Base-by-base conservation (phyloP, 2,797 vertebrate species). In the Cheirogaleus major region DNA sequence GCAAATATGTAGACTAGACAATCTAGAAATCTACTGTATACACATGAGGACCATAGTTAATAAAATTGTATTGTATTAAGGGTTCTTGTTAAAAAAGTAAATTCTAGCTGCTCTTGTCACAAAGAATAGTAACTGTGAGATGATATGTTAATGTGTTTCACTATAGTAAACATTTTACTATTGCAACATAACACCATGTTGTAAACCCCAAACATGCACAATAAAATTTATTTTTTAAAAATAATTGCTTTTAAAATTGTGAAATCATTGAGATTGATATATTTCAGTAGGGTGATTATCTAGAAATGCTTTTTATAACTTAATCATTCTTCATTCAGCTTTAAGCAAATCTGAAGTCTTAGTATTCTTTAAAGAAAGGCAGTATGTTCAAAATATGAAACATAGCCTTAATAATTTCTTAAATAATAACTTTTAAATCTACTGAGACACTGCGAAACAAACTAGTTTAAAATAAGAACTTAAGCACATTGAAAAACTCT, bases 171-270 rank as follows among this genome's bases (percentile, higher is more conserved):
- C 22, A 76, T 76, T 72, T 89, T 83, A 38, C 23, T 82, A 11
- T 27, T 57, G 82, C 59, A 41, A 15, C 72, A 5, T 69, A 52
- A 15, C 7, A 25, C n/a, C 41, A 61, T 25, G 4, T 1, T 25
- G 2, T 43, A 70, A 83, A 76, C 10, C 18, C 75, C 25, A 69
- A 69, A 82, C 59, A 69, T 25, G 25, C 9, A 35, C 45, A 63
- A n/a, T 69, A 14, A 25, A 52, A 73, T 38, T 50, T 57, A 65
- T 20, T 73, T 45, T 25, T 15, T 41, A 32, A 61, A 89, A 65
- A 81, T 88, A 76, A 84, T 95, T 93, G 27, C 10, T 95, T 92
- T 93, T 45, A 72, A 93, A 93, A 90, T 52, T 81, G 52, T 55
- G 38, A 45, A 84, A 61, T 72, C 17, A 83, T 35, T 83, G n/a